These are phyloP conservation scores for Syngnathus scovelli DNA, from an alignment of 2,113 vertebrate species.

Conservation along the genomic window DNA sequence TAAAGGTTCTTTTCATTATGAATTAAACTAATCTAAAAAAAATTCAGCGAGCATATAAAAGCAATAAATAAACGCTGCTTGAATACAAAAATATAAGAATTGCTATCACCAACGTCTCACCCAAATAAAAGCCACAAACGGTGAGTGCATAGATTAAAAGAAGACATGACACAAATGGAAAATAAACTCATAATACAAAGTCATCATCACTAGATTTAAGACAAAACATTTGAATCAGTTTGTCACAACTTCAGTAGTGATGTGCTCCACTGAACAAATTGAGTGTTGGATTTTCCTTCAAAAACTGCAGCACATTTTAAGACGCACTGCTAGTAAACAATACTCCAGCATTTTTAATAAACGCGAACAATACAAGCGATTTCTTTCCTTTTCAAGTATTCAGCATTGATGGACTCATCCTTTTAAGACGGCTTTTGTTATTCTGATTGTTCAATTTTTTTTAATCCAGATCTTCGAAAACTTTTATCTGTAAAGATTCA, in stretches of 20 bases:
- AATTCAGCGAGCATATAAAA: constrained; percentile 51
- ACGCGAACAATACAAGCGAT: background rate
- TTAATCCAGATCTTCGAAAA: background rate
- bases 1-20: constrained; percentile 16
- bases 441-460: constrained; percentile 4
- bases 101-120: constrained; percentile 19
- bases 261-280: background rate
- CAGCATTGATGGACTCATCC: background rate
- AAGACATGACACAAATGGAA: background rate
- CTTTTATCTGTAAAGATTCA: too few species aligned
- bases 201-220: constrained; percentile 1
- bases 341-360: background rate
- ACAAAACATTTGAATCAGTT: constrained; percentile 7
- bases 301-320: background rate
- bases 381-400: background rate
- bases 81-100: constrained; percentile 58
- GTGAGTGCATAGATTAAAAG: constrained; percentile 37
- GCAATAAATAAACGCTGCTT: constrained; percentile 58
- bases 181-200: background rate
- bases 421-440: background rate
- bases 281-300: background rate
- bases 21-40: constrained; percentile 41
- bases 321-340: background rate
- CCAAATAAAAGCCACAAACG: constrained; percentile 9
- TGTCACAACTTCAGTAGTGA: background rate